Evolutionary conservation across 1,140 invertebrate species (phyloP).

Genomic region (Arion vulgaris): DNA sequence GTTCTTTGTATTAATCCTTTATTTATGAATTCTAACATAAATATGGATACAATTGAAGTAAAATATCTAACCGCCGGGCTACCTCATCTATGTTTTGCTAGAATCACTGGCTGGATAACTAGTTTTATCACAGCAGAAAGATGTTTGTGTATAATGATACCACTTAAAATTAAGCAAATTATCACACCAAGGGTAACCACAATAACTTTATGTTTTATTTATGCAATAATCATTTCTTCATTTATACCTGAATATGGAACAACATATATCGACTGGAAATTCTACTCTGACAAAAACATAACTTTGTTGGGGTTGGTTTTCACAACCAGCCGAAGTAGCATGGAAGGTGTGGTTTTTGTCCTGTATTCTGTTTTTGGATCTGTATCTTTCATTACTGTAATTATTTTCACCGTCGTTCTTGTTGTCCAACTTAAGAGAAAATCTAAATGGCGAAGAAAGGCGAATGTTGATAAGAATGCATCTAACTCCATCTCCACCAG

Average conservation of each 20-base stretch:
- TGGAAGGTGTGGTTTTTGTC: background rate
- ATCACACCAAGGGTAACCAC: background rate
- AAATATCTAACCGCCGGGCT: background rate
- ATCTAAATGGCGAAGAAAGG: background rate
- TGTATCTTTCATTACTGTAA: background rate
- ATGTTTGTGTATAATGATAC: background rate
- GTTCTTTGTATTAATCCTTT: constrained; percentile 5
- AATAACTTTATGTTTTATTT: background rate
- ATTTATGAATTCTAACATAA: background rate
- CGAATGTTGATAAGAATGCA: background rate
- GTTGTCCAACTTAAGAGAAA: background rate
- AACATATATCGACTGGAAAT: background rate
- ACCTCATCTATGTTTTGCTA: background rate
- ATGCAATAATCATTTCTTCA: background rate
- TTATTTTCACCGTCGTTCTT: background rate
- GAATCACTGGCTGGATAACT: constrained; percentile 8
- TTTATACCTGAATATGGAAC: background rate
- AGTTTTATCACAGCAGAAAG: background rate
- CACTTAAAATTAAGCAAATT: background rate
- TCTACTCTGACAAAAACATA: background rate
- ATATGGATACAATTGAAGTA: background rate
- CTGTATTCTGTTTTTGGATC: background rate
- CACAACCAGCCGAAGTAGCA: background rate
- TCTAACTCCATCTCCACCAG: background rate
- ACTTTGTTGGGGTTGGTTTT: background rate